Percentiles rank a stretch among this genome's conserved stretches.
These are phyloP conservation scores for Anguilla japonica DNA, from an alignment of 2,113 vertebrate genomes.

Conservation along the genomic window DNA sequence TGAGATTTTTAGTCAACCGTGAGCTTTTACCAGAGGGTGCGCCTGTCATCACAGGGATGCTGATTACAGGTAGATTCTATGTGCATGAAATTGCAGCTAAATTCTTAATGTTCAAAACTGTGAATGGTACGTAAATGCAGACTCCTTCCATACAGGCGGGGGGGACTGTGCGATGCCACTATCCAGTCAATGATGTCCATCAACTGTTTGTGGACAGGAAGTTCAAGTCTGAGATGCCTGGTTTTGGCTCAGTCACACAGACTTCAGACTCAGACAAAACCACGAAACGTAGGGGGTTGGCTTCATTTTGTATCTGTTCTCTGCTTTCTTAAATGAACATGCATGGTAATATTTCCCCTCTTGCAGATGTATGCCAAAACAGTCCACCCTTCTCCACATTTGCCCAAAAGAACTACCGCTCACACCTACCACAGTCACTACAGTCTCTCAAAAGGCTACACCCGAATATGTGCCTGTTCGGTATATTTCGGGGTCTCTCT, in stretches of 20 bases:
- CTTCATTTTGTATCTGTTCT: too few relatives aligned
- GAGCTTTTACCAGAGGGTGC: constrained; percentile 44
- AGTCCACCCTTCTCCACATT: too few relatives aligned
- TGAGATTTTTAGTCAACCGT: constrained; percentile 49
- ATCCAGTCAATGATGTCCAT: constrained; percentile 45
- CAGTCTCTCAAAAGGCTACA: not conserved
- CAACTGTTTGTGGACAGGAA: constrained; percentile 27
- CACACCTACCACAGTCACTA: not conserved
- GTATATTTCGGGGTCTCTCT: not conserved
- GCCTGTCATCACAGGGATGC: constrained; percentile 53
- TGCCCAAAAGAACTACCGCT: not conserved
- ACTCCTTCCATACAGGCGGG: constrained; percentile 44
- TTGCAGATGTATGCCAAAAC: not conserved
- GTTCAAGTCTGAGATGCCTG: constrained; percentile 53
- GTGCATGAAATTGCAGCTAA: constrained; percentile 17
- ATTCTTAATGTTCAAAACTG: too few relatives aligned
- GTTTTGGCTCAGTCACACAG: constrained; percentile 33
- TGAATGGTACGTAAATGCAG: constrained; percentile 26
- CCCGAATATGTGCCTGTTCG: not conserved
- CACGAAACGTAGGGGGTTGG: constrained; percentile 18
- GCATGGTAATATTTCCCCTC: too few relatives aligned
- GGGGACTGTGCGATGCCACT: constrained; percentile 53
- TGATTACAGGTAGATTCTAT: constrained; percentile 49
- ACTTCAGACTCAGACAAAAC: too few relatives aligned
- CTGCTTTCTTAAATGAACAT: too few relatives aligned